A percentile compares a stretch with the other conserved stretches of the same genome.
Evolutionary conservation across 1,140 invertebrate genomes (phyloP).

Genomic region (Leptinotarsa texana): DNA sequence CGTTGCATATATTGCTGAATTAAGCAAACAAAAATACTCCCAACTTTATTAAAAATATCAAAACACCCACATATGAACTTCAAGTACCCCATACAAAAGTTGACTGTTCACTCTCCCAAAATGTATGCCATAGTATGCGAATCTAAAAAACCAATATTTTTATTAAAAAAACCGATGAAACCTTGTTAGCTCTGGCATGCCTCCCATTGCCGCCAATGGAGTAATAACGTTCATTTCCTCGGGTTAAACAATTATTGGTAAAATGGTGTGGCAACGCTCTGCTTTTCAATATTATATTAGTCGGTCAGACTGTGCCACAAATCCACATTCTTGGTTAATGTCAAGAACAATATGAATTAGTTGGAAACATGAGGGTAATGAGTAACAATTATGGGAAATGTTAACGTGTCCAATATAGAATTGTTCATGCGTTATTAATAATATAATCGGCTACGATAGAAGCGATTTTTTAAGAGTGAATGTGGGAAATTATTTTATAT

Average conservation of each 20-base stretch:
- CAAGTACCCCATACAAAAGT: too few relatives aligned
- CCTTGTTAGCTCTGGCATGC: not conserved
- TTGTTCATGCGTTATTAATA: not conserved
- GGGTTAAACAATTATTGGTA: conserved; percentile 7
- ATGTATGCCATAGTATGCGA: too few relatives aligned
- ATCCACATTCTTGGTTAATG: conserved; percentile 18
- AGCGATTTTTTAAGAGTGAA: not conserved
- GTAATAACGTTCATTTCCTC: not conserved
- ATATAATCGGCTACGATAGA: not conserved
- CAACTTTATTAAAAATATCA: too few relatives aligned
- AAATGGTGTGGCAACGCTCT: not conserved
- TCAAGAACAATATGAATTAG: conserved; percentile 12
- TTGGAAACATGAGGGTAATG: not conserved
- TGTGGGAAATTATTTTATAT: not conserved
- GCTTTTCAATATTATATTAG: not conserved
- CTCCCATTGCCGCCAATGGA: not conserved
- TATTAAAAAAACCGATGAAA: too few relatives aligned
- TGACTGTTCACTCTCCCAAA: too few relatives aligned
- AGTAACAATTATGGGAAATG: not conserved
- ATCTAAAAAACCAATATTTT: too few relatives aligned
- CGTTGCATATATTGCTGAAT: too few relatives aligned
- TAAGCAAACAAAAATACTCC: too few relatives aligned
- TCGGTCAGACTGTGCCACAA: not conserved
- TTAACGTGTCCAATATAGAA: not conserved
- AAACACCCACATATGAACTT: too few relatives aligned